Evolutionary conservation across 2,113 vertebrate genomes (phyloP), one percentile per base, ranked within the genome.

Genomic region (Triplophysa rosa): DNA sequence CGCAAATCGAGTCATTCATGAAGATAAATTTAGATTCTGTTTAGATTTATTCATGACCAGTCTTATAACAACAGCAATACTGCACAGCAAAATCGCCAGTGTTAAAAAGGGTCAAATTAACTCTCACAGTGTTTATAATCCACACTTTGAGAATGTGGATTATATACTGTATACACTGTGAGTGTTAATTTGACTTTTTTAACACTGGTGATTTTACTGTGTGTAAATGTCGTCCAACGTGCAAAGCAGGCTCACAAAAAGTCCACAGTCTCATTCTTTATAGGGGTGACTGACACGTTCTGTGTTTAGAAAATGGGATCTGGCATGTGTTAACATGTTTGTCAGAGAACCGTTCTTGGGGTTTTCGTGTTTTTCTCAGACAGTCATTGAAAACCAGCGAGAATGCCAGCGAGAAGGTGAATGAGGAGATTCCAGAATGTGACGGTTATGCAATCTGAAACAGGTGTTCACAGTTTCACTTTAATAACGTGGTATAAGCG

Each of bases 201-300:
- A n/a, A n/a, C n/a, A n/a, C n/a, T n/a, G n/a, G n/a, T n/a, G n/a
- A n/a, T n/a, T n/a, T n/a, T n/a, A n/a, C n/a, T n/a, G n/a, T n/a
- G n/a, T n/a, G n/a, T 16, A 47, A 12, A 13, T 17, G n/a, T 42
- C 13, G 29, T 59, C 19, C 23, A 10, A 74, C 64, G 68, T 58
- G 65, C 49, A 76, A 56, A 81, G 29, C 84, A 85, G 64, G 2
- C 26, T 49, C 10, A 52, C 19, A 73, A 16, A 54, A 66, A 62
- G 21, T 49, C 40, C 33, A 47, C 6, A 64, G 17, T 64, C 42
- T n/a, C 23, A 37, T 62, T 63, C 16, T 47, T 47, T 26, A 23
- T 4, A 62, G 24, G 40, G 59, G 12, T 75, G 59, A 63, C 14
- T 76, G 49, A 45, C 13, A 21, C 61, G 24, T 52, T 33, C 4